Evolutionary conservation across 2,888 invertebrate genomes (phyloP).

Genomic region (Coelinius sp.): DNA sequence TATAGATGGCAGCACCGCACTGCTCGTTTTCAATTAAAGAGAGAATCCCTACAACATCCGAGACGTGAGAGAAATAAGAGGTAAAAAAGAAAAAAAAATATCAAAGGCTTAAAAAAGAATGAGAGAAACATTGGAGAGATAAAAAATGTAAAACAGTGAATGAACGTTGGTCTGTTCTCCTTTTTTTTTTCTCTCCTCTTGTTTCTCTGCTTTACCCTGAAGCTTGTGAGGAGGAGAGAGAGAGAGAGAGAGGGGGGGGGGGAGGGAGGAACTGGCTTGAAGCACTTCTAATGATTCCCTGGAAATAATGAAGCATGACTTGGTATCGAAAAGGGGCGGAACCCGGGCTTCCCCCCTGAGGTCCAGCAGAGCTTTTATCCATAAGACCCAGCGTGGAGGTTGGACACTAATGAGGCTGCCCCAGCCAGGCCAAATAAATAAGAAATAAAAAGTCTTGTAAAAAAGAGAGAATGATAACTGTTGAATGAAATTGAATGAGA

Average conservation of each 20-base stretch:
- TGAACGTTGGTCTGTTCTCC: not conserved
- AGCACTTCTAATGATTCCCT: conserved; percentile 62
- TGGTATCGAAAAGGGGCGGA: conserved; percentile 62
- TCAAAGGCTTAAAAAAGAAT: conserved; percentile 21
- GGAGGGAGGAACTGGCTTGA: conserved; percentile 57
- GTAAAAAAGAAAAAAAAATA: conserved; percentile 12
- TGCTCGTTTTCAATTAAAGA: conserved; percentile 49
- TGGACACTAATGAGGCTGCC: conserved; percentile 60
- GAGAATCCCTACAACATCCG: conserved; percentile 19
- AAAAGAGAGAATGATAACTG: conserved; percentile 25
- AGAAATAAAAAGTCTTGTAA: conserved; percentile 17
- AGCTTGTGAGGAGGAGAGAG: conserved; percentile 46
- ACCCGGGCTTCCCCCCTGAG: conserved; percentile 42
- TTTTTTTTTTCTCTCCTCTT: not conserved
- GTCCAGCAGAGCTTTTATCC: conserved; percentile 19
- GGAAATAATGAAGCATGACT: conserved; percentile 67
- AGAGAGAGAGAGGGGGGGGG: conserved; percentile 46
- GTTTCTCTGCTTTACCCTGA: not conserved
- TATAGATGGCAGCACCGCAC: conserved; percentile 63
- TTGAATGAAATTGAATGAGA: conserved; percentile 20
- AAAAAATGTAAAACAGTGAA: conserved; percentile 18
- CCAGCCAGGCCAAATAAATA: conserved; percentile 9
- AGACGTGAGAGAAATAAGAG: conserved; percentile 14
- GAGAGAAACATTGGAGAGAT: conserved; percentile 29
- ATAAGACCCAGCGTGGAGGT: conserved; percentile 48